Percentiles rank a stretch among this genome's conserved stretches.
These are phyloP conservation scores for Scolopax rusticola DNA, from an alignment of 2,797 vertebrate genomes.

Conservation along the genomic window DNA sequence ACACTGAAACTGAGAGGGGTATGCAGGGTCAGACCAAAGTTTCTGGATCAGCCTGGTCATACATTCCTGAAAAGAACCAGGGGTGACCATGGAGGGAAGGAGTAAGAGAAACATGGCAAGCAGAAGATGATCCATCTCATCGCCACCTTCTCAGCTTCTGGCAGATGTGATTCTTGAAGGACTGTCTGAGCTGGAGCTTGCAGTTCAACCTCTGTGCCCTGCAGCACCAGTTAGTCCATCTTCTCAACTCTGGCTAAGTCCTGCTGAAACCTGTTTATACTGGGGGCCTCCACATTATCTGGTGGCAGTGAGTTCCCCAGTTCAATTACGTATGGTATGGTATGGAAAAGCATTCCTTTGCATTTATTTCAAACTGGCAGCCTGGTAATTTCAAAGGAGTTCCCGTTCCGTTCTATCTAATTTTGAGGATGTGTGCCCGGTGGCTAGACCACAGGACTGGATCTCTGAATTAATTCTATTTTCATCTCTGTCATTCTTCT, in stretches of 20 bases:
- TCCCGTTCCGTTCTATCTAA: slow-evolving; percentile 49
- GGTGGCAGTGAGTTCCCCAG: background rate
- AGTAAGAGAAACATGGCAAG: background rate
- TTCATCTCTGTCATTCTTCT: slow-evolving; percentile 45
- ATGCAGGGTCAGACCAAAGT: background rate
- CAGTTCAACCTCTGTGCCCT: background rate
- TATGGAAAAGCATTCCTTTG: background rate
- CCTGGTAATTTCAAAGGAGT: slow-evolving; percentile 18
- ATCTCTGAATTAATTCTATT: slow-evolving; percentile 58
- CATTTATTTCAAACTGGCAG: background rate
- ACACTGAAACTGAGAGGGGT: fast-evolving
- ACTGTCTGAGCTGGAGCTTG: background rate
- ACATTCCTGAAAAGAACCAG: background rate
- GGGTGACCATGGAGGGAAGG: background rate
- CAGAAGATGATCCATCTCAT: background rate
- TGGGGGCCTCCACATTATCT: background rate
- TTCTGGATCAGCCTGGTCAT: background rate
- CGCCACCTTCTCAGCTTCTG: background rate
- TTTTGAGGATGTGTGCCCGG: slow-evolving; percentile 28
- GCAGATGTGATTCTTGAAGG: background rate
- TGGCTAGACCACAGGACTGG: slow-evolving; percentile 25
- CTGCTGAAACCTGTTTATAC: background rate
- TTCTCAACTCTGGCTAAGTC: background rate
- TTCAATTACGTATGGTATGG: fast-evolving
- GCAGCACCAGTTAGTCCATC: background rate